These are phyloP conservation scores for Noctua janthina DNA, from an alignment of 2,888 invertebrate genomes.

Conservation along the genomic window DNA sequence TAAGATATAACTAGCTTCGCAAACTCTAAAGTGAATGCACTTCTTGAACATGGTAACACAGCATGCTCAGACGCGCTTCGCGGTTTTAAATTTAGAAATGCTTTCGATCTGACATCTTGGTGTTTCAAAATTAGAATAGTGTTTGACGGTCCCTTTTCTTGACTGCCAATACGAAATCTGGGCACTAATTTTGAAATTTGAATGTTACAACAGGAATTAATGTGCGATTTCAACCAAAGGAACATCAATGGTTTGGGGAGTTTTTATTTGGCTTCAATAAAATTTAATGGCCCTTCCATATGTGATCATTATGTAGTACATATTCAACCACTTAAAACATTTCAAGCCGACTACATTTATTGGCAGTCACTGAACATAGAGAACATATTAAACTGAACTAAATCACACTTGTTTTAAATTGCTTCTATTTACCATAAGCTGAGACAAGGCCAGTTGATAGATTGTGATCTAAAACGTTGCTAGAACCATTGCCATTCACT, in stretches of 20 bases:
- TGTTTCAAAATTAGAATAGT: constrained; percentile 75
- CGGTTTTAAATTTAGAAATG: constrained; percentile 81
- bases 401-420: constrained; percentile 67
- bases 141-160: constrained; percentile 66
- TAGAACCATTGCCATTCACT: constrained; percentile 63
- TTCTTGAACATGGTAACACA: constrained; percentile 68
- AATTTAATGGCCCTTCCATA: constrained; percentile 38
- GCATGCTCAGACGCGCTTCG: constrained; percentile 80
- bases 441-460: constrained; percentile 68
- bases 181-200: constrained; percentile 12
- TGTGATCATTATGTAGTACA: constrained; percentile 22
- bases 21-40: constrained; percentile 60
- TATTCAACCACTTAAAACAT: constrained; percentile 60
- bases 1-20: constrained; percentile 45
- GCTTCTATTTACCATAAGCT: constrained; percentile 66
- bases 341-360: constrained; percentile 54
- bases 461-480: constrained; percentile 60
- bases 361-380: constrained; percentile 57
- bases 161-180: constrained; percentile 49
- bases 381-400: constrained; percentile 55
- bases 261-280: constrained; percentile 39
- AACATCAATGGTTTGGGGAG: constrained; percentile 16
- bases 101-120: constrained; percentile 74
- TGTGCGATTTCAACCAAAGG: neutral
- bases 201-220: constrained; percentile 17